Conservation (phyloP, 2,113 vertebrate genomes). For the Pardalotus punctatus region DNA sequence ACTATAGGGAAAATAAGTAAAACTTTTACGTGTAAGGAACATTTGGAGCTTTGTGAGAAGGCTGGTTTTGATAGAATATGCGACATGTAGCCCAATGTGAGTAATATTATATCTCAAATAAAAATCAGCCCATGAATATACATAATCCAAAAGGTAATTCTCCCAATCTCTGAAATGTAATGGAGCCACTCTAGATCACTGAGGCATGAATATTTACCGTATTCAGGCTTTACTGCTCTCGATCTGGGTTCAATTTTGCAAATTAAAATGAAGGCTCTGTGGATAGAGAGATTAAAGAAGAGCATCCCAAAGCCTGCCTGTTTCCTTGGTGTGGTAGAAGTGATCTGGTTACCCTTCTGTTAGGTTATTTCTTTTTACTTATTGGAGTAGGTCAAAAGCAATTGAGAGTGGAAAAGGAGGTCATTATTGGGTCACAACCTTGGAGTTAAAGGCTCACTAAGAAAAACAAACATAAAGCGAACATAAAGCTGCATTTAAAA, state of each 20-base stretch:
- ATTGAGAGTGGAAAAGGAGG: constrained; percentile 51
- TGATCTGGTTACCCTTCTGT: constrained; percentile 67
- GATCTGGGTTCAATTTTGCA: constrained; percentile 84
- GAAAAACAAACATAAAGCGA: constrained; percentile 10
- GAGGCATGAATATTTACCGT: constrained; percentile 83
- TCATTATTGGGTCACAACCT: constrained; percentile 55
- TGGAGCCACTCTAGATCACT: constrained; percentile 79
- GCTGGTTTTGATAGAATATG: constrained; percentile 70
- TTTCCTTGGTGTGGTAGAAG: constrained; percentile 68
- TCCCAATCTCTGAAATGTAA: constrained; percentile 79
- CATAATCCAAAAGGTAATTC: constrained; percentile 84
- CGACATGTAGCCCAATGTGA: constrained; percentile 70
- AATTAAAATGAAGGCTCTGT: constrained; percentile 83
- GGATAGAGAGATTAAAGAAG: constrained; percentile 82
- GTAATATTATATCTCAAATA: constrained; percentile 79
- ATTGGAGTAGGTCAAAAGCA: constrained; percentile 65
- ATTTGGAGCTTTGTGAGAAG: constrained; percentile 69
- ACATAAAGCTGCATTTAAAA: constrained; percentile 39
- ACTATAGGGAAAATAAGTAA: constrained; percentile 63
- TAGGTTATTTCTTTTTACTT: constrained; percentile 62
- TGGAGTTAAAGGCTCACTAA: constrained; percentile 61
- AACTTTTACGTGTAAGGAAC: constrained; percentile 67
- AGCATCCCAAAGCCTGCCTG: constrained; percentile 70
- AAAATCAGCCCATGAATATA: constrained; percentile 82
- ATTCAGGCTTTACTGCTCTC: constrained; percentile 81